A percentile compares a stretch with the other conserved stretches of the same genome.
Conservation (phyloP, 2,888 invertebrate genomes). For the Digitonthophagus gazella region DNA sequence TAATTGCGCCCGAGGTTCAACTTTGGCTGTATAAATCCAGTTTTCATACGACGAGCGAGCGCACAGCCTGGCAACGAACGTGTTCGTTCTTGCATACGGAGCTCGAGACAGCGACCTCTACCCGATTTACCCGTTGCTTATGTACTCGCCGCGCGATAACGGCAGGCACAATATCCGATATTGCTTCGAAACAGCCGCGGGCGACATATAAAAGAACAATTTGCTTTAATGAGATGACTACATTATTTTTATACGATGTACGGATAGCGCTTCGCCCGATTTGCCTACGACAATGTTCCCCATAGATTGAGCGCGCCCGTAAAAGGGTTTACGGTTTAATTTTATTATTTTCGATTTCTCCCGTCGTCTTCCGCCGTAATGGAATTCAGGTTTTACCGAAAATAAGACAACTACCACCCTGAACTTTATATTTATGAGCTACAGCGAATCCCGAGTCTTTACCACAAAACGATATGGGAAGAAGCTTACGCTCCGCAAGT, state of each 20-base stretch:
- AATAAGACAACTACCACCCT: neutral
- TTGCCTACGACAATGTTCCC: neutral
- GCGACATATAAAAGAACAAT: conserved; percentile 15
- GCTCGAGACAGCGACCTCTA: conserved; percentile 3
- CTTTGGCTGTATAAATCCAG: neutral
- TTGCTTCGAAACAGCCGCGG: conserved; percentile 11
- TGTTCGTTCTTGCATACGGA: neutral
- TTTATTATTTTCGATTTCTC: neutral
- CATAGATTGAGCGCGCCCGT: neutral
- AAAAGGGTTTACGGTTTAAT: neutral
- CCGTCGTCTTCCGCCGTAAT: neutral
- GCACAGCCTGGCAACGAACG: neutral
- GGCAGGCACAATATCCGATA: conserved; percentile 14
- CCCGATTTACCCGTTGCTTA: conserved; percentile 12
- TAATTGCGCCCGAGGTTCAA: neutral
- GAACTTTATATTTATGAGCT: neutral
- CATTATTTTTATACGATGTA: conserved; percentile 14
- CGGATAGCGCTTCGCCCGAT: conserved; percentile 8
- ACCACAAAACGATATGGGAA: neutral
- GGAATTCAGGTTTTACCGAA: neutral
- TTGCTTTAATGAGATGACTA: conserved; percentile 17
- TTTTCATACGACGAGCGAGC: neutral
- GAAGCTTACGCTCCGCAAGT: neutral
- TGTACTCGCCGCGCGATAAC: conserved; percentile 10
- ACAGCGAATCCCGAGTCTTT: neutral